Base-by-base conservation (phyloP, 2,888 invertebrate genomes). In the Dryadula phaetusa region DNA sequence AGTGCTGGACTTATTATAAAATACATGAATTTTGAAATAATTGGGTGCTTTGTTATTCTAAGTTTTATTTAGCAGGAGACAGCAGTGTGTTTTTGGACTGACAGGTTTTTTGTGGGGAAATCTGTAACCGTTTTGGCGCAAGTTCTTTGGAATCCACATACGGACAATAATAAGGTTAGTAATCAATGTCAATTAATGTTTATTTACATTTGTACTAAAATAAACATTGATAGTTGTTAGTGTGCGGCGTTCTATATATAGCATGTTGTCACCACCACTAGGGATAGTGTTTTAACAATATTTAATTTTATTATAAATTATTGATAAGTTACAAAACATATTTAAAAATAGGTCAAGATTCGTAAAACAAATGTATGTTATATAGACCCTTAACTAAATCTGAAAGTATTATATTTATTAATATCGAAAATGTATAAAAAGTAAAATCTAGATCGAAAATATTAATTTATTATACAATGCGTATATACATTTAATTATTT, bases 71-170 rank as follows among this genome's bases (percentile, higher is more conserved):
- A 58, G 40, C 34, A n/a, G 28, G 49, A 65, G 58, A 65, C 64
- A 67, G 69, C 76, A 77, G 82, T 85, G 82, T 79, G 69, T 82
- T 86, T 84, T 80, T 77, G 71, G 67, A 74, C 73, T 77, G 79
- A 82, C 82, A 81, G 80, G 84, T 87, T 87, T 84, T 32, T 84
- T 82, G 82, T 78, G 79, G 84, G 84, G 73, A 76, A 75, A 78
- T 84, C 79, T 76, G 74, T 74, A 74, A 75, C 70, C 76, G 79
- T 83, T 79, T 83, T 79, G 80, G 79, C 82, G 80, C 80, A 83
- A 82, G 75, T 79, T 79, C 70, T 70, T 75, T 56, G 72, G 74
- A 79, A 80, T 79, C 76, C 73, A 67, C 62, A 74, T 74, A 65
- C 76, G 75, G 75, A 79, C 71, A 72, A 70, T 75, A 64, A 76